A percentile compares a stretch with the other conserved stretches of the same genome.
Conservation (phyloP, 2,113 vertebrate species). For the Eidolon helvum region DNA sequence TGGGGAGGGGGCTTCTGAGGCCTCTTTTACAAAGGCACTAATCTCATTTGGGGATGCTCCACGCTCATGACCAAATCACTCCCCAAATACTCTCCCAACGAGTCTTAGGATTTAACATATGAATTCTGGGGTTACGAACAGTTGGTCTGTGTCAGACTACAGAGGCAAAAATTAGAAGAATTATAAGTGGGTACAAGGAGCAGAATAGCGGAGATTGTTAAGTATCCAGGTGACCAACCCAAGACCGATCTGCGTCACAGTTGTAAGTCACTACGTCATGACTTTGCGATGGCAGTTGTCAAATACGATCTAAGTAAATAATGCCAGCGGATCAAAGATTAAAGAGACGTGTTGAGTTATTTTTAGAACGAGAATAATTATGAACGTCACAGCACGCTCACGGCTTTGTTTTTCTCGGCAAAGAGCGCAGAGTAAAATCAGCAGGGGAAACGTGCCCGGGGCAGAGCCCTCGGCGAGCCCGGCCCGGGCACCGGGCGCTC, state of each 20-base stretch:
- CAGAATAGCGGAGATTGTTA: no score
- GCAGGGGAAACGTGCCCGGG: neutral
- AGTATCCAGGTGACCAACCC: no score
- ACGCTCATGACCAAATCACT: no score
- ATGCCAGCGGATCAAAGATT: neutral
- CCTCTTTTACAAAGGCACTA: no score
- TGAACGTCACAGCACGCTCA: no score
- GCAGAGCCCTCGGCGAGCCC: no score
- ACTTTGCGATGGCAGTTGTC: neutral
- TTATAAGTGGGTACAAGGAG: neutral
- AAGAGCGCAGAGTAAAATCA: neutral
- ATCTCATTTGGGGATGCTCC: no score
- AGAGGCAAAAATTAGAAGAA: neutral
- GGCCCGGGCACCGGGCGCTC: no score
- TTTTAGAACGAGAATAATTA: neutral
- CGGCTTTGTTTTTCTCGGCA: no score
- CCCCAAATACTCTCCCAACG: no score
- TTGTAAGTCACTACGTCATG: neutral
- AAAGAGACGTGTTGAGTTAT: neutral
- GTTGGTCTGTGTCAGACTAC: neutral
- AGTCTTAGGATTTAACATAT: neutral
- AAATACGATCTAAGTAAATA: neutral
- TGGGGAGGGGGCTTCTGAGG: no score
- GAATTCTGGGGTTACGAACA: neutral
- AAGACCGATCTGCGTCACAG: neutral